These are phyloP conservation scores for Hypomesus transpacificus DNA, from an alignment of 2,113 vertebrate species.

Conservation along the genomic window DNA sequence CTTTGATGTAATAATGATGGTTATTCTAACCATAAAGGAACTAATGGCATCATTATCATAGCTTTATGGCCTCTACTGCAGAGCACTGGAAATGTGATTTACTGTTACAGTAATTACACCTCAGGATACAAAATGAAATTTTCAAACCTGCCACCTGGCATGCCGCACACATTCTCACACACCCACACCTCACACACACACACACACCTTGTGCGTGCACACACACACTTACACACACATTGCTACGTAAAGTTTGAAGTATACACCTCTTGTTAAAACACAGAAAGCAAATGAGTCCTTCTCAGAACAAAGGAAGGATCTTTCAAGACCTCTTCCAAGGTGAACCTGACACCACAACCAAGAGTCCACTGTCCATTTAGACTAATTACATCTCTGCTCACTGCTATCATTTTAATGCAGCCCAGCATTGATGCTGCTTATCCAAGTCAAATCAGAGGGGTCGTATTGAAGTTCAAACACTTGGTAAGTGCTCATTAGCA, in stretches of 20 bases:
- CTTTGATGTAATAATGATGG: too few species aligned
- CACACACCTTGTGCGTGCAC: slow-evolving; percentile 9
- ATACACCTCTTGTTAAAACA: too few species aligned
- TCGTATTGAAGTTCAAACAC: slow-evolving; percentile 44
- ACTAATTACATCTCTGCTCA: slow-evolving; percentile 7
- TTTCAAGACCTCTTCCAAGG: too few species aligned
- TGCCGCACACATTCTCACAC: slow-evolving; percentile 40
- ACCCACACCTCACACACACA: slow-evolving; percentile 47
- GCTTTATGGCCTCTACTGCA: too few species aligned
- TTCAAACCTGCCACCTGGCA: slow-evolving; percentile 23
- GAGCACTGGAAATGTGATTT: background rate
- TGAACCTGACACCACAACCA: too few species aligned
- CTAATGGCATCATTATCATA: too few species aligned
- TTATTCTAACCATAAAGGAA: too few species aligned
- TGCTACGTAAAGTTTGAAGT: too few species aligned
- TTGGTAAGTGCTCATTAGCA: slow-evolving; percentile 57
- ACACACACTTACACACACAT: too few species aligned
- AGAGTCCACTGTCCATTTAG: slow-evolving; percentile 6
- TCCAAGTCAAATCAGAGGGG: slow-evolving; percentile 39
- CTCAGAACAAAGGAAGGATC: too few species aligned
- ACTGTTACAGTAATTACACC: slow-evolving; percentile 50
- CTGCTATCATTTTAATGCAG: background rate
- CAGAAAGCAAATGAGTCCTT: too few species aligned
- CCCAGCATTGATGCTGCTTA: background rate
- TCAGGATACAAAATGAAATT: slow-evolving; percentile 57